Conservation (phyloP, 2,113 vertebrate genomes). For the Panurus biarmicus region DNA sequence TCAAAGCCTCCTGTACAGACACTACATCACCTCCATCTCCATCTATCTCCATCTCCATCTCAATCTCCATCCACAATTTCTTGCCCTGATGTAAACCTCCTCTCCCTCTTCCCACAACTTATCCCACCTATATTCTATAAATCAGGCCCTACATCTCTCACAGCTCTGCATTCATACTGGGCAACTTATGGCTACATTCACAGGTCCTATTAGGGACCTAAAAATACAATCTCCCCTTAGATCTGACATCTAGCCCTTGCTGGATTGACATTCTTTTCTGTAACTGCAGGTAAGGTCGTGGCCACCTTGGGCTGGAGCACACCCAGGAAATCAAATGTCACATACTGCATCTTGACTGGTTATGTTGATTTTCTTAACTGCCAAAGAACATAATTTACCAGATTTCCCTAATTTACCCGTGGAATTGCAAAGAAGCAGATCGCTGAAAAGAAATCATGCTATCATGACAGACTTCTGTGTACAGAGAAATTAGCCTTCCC, state of each 20-base stretch:
- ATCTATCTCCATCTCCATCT: background rate
- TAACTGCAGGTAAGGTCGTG: background rate
- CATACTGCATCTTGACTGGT: background rate
- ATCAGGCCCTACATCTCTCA: background rate
- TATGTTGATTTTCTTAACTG: background rate
- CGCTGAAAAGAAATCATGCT: accelerated
- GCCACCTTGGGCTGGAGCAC: background rate
- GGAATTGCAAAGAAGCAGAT: background rate
- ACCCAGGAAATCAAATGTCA: accelerated
- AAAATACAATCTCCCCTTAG: background rate
- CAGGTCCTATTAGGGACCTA: background rate
- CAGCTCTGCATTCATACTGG: background rate
- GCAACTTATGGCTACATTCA: background rate
- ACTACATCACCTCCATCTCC: background rate
- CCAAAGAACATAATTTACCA: background rate
- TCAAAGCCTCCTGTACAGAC: background rate
- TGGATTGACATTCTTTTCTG: background rate
- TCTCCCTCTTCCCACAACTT: background rate
- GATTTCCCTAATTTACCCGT: background rate
- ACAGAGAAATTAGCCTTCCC: background rate
- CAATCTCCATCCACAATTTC: background rate
- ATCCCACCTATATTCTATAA: background rate
- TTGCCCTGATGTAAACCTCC: background rate
- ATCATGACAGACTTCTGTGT: background rate
- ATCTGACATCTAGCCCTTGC: background rate